Percentiles rank a stretch among this genome's conserved stretches.
phyloP scores from a whole-genome alignment of 2,113 vertebrate species.

The Rana temporaria region DNA sequence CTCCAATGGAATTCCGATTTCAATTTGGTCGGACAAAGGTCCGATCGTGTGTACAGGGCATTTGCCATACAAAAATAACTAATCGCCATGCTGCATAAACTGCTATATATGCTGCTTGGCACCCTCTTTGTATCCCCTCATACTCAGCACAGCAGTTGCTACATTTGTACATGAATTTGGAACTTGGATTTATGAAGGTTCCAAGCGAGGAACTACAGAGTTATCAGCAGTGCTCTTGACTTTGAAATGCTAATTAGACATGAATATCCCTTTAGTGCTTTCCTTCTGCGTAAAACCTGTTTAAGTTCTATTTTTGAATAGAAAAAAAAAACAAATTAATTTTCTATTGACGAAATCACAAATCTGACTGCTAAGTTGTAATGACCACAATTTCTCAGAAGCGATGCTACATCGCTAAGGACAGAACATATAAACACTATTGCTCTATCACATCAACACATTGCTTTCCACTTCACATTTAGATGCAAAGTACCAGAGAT shows the following conservation, averaged over 20 bases:
- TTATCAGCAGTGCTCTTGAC: neutral
- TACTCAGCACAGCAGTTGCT: neutral
- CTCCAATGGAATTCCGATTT: no score
- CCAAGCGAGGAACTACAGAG: neutral
- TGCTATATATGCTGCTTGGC: neutral
- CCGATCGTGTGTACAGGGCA: no score
- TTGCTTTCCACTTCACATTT: constrained; percentile 17
- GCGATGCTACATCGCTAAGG: neutral
- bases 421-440: constrained; percentile 32
- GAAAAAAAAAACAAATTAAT: neutral
- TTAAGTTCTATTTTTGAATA: neutral
- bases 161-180: neutral
- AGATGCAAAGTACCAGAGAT: constrained; percentile 39
- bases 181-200: neutral
- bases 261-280: neutral
- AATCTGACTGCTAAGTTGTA: neutral
- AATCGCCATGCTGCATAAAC: no score
- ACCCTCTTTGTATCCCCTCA: neutral
- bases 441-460: constrained; percentile 29
- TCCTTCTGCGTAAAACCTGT: no score
- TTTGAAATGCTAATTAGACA: neutral
- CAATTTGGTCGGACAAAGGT: no score
- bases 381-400: neutral
- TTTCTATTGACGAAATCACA: neutral
- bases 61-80: no score